A percentile compares a stretch with the other conserved stretches of the same genome.
Evolutionary conservation across 2,888 invertebrate genomes (phyloP).

Genomic region (Ceratothoa steindachneri): DNA sequence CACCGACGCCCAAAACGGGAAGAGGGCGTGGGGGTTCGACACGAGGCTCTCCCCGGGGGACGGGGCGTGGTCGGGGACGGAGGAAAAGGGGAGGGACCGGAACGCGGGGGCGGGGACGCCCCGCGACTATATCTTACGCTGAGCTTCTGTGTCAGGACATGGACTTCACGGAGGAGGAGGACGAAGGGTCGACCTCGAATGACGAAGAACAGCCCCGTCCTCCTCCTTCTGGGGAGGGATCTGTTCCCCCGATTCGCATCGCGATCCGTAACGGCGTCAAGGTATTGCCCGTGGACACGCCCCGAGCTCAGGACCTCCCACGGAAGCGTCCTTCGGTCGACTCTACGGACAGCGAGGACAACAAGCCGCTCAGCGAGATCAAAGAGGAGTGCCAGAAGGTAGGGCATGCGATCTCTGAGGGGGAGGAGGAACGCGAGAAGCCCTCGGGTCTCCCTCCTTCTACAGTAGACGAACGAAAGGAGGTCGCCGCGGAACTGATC

Average conservation of each 20-base stretch:
- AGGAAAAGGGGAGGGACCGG: not conserved
- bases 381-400: slow-evolving; percentile 17
- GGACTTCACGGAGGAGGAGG: not conserved
- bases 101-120: not conserved
- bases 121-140: not conserved
- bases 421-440: no score
- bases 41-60: not conserved
- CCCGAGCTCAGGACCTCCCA: not conserved
- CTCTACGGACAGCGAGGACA: slow-evolving; percentile 38
- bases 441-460: no score
- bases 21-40: not conserved
- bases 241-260: slow-evolving; percentile 31
- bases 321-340: slow-evolving; percentile 18
- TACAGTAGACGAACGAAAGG: no score
- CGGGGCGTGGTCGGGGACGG: not conserved
- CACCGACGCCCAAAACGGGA: not conserved
- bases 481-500: no score
- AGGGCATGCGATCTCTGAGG: no score
- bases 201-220: not conserved
- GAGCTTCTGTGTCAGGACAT: not conserved
- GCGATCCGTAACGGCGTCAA: slow-evolving; percentile 42
- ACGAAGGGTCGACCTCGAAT: not conserved
- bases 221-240: not conserved
- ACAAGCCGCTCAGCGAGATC: slow-evolving; percentile 30
- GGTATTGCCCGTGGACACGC: slow-evolving; percentile 34